Evolutionary conservation across 2,888 invertebrate species (phyloP).

Genomic region (Tetragnatha montana): DNA sequence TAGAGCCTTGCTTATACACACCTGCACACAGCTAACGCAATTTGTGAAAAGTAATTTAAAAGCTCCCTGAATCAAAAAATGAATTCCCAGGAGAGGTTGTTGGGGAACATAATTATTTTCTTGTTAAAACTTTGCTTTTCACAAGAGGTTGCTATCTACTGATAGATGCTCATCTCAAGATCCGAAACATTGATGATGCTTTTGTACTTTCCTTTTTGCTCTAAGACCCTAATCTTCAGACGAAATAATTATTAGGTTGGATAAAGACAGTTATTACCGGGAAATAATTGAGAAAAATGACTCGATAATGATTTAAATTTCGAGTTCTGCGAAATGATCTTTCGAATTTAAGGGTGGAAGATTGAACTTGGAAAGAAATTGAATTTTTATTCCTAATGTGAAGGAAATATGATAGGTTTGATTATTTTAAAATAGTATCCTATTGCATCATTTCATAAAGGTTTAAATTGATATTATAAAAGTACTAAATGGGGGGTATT

Average conservation of each 20-base stretch:
- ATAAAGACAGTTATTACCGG: background rate
- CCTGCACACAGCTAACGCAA: slow-evolving; percentile 3
- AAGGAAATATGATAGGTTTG: too few relatives aligned
- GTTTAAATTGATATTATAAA: too few relatives aligned
- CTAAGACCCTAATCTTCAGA: background rate
- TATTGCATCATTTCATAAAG: too few relatives aligned
- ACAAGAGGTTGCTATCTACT: slow-evolving; percentile 11
- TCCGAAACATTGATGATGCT: background rate
- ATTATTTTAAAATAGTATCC: too few relatives aligned
- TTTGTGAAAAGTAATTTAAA: slow-evolving; percentile 44
- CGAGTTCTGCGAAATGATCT: background rate
- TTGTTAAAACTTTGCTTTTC: slow-evolving; percentile 30
- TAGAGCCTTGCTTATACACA: background rate
- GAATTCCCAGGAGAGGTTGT: slow-evolving; percentile 21
- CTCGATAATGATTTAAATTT: background rate
- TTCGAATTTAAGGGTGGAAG: background rate
- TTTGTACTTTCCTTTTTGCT: background rate
- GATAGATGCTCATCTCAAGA: slow-evolving; percentile 10
- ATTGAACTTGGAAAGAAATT: background rate
- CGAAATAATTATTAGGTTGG: slow-evolving; percentile 3
- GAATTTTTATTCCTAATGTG: background rate
- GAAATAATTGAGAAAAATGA: background rate
- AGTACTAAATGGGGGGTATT: too few relatives aligned
- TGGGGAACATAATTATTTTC: slow-evolving; percentile 45
- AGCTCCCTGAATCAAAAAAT: slow-evolving; percentile 15